phyloP scores from a whole-genome alignment of 1,140 invertebrate species.

The Phenacoccus solenopsis region DNA sequence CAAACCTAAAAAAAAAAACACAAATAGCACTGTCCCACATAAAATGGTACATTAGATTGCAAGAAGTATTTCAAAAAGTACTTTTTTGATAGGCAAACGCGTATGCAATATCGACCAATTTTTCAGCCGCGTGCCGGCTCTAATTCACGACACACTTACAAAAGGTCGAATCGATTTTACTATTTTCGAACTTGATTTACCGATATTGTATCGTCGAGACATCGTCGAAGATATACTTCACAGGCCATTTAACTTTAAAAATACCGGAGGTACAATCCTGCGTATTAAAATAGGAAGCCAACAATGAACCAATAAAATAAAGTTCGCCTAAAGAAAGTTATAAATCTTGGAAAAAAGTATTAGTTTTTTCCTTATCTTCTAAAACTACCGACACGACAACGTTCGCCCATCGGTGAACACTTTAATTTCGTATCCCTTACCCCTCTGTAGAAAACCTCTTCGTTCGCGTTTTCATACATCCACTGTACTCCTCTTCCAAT shows the following conservation, averaged over 20 bases:
- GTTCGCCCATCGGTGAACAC: neutral
- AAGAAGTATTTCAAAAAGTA: too few species aligned
- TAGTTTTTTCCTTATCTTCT: neutral
- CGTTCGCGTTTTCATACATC: too few species aligned
- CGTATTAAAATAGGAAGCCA: neutral
- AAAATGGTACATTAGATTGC: too few species aligned
- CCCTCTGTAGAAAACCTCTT: too few species aligned
- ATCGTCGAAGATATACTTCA: neutral
- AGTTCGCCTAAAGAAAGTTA: conserved; percentile 1
- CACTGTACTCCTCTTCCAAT: too few species aligned
- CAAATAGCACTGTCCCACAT: too few species aligned
- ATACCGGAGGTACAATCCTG: neutral
- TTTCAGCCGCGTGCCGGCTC: neutral
- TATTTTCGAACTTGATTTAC: neutral
- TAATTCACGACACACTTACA: neutral
- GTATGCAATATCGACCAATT: too few species aligned
- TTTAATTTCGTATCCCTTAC: neutral
- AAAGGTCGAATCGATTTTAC: neutral
- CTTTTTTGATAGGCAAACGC: too few species aligned
- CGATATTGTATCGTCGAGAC: neutral
- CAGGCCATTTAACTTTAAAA: conserved; percentile 2
- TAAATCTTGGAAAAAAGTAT: neutral
- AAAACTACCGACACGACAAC: neutral
- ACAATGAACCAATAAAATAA: conserved; percentile 1
- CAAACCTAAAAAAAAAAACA: too few species aligned